These are phyloP conservation scores for Lamellibrachia luymesi DNA, from an alignment of 1,140 invertebrate genomes.

Conservation along the genomic window DNA sequence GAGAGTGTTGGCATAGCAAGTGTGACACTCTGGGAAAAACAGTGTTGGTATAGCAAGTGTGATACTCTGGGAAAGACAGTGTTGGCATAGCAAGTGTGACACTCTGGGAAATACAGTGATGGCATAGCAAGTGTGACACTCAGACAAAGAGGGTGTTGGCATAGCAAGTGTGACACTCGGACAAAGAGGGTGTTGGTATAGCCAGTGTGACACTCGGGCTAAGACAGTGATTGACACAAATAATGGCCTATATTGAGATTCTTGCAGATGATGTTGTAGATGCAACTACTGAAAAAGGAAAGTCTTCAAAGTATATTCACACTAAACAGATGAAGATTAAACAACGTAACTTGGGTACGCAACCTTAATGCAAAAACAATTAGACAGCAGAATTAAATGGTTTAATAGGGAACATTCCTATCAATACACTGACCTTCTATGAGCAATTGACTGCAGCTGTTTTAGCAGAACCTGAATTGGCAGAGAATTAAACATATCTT, in stretches of 20 bases:
- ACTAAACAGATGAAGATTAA: background rate
- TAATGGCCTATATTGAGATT: background rate
- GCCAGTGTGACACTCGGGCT: background rate
- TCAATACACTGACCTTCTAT: background rate
- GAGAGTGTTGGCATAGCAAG: too few species aligned
- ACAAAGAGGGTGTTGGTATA: background rate
- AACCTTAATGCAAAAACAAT: background rate
- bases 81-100: background rate
- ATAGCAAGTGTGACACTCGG: too few species aligned
- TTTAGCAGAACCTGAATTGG: slow-evolving; percentile 1
- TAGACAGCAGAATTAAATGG: background rate
- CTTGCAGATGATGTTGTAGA: background rate
- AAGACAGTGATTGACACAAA: background rate
- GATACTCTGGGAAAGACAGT: too few species aligned
- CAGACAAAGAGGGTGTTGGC: too few species aligned
- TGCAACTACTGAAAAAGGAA: background rate
- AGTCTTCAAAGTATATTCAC: background rate
- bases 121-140: too few species aligned
- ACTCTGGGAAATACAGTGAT: too few species aligned
- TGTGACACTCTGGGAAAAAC: too few species aligned
- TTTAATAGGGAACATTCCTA: background rate
- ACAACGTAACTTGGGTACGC: background rate
- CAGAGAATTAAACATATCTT: background rate
- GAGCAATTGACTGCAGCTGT: background rate
- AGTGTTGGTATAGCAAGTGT: too few species aligned